Evolutionary conservation across 2,888 invertebrate species (phyloP).

Genomic region (Chymomyza caudatula): DNA sequence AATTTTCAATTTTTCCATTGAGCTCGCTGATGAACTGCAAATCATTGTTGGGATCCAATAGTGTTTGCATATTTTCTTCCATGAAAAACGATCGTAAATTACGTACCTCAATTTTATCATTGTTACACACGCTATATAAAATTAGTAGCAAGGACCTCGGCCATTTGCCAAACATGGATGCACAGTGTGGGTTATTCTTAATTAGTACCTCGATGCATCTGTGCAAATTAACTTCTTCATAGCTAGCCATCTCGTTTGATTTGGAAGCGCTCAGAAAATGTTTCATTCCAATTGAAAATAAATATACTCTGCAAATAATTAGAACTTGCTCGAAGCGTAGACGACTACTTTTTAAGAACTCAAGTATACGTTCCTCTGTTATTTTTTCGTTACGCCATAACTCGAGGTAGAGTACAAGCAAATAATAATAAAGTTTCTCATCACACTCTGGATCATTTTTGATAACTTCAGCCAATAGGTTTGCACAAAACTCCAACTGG

Average conservation of each 20-base stretch:
- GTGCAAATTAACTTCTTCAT: constrained; percentile 10
- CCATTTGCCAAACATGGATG: constrained; percentile 3
- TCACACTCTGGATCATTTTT: constrained; percentile 7
- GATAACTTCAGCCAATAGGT: constrained; percentile 25
- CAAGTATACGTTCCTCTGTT: constrained; percentile 14
- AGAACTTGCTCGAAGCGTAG: constrained; percentile 34
- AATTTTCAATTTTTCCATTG: constrained; percentile 25
- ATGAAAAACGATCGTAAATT: constrained; percentile 34
- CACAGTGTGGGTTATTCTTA: constrained; percentile 17
- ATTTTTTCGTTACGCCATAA: constrained; percentile 41
- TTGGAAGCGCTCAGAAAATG: not conserved
- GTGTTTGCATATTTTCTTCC: constrained; percentile 17
- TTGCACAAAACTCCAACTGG: constrained; percentile 29
- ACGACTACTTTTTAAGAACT: constrained; percentile 27
- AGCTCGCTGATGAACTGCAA: constrained; percentile 18
- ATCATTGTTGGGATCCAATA: constrained; percentile 23
- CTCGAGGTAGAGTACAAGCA: constrained; percentile 36
- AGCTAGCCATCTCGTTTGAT: not conserved
- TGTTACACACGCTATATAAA: constrained; percentile 30
- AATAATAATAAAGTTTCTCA: constrained; percentile 35
- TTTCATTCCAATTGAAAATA: constrained; percentile 23
- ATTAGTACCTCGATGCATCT: constrained; percentile 13
- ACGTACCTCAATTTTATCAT: constrained; percentile 10
- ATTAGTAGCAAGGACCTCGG: constrained; percentile 36
- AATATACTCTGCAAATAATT: constrained; percentile 36